Conservation (phyloP, 2,113 vertebrate species). For the Eretmodus cyanostictus region DNA sequence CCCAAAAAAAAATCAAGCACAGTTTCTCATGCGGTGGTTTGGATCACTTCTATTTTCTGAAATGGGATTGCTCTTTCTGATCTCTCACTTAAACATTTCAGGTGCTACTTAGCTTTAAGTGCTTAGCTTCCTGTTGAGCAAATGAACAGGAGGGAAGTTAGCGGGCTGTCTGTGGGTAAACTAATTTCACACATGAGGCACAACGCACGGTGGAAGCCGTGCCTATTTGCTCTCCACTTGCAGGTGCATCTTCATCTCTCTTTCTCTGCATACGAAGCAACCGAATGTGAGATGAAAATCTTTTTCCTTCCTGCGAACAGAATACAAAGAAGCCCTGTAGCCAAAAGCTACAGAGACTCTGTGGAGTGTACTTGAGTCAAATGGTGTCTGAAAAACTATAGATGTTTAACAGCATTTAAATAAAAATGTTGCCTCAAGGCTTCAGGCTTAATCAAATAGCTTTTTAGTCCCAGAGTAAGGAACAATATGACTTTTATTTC, state of each 20-base stretch:
- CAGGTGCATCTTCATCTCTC: constrained; percentile 30
- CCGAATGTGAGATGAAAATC: constrained; percentile 33
- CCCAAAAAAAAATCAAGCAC: background rate
- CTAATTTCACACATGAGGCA: constrained; percentile 48
- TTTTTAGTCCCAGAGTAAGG: background rate
- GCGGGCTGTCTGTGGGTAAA: constrained; percentile 23
- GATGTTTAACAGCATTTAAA: constrained; percentile 9
- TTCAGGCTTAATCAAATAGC: background rate
- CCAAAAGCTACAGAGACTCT: background rate
- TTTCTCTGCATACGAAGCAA: background rate
- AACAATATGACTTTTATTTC: background rate
- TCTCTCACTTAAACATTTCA: background rate
- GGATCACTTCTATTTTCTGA: background rate
- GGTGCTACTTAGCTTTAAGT: background rate
- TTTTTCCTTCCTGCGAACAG: background rate
- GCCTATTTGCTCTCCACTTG: constrained; percentile 20
- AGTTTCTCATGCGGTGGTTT: background rate
- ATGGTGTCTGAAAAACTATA: background rate
- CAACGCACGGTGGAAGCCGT: background rate
- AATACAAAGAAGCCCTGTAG: background rate
- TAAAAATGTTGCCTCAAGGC: background rate
- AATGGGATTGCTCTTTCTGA: background rate
- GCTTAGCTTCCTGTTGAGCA: constrained; percentile 62
- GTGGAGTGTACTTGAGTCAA: background rate
- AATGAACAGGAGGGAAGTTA: constrained; percentile 23